These are phyloP conservation scores for Sciurus niger DNA, from an alignment of 2,113 vertebrate genomes.

Conservation along the genomic window DNA sequence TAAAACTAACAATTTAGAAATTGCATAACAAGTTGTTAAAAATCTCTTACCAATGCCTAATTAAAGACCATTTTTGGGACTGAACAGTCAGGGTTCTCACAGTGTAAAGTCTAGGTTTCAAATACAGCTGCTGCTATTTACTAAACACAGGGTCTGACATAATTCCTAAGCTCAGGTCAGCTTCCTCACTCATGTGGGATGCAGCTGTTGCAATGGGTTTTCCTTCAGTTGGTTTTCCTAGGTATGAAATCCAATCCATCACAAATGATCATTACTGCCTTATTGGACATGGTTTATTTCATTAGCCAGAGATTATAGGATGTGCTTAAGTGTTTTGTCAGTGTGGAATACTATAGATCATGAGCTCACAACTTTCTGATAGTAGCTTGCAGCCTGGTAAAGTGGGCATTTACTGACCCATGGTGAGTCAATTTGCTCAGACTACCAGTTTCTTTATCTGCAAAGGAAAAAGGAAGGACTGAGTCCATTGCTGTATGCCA, in stretches of 20 bases:
- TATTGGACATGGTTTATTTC: conserved; percentile 13
- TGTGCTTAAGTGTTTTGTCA: too few species aligned
- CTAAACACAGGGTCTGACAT: background rate
- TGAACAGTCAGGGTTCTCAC: background rate
- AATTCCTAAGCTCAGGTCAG: background rate
- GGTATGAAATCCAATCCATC: background rate
- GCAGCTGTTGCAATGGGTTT: background rate
- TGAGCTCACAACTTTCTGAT: too few species aligned
- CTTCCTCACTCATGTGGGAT: background rate
- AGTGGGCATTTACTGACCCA: too few species aligned
- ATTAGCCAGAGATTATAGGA: background rate
- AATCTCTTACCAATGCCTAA: background rate
- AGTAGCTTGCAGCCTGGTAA: too few species aligned
- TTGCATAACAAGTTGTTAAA: background rate
- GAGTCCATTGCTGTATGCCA: too few species aligned
- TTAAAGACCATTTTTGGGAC: too few species aligned
- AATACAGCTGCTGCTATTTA: background rate
- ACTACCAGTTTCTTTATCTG: too few species aligned
- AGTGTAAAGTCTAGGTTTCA: background rate
- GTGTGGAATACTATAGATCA: too few species aligned
- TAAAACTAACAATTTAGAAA: background rate
- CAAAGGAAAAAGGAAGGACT: too few species aligned
- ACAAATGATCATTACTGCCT: background rate
- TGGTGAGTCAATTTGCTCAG: too few species aligned
- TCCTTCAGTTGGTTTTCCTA: background rate